A percentile compares a stretch with the other conserved stretches of the same genome.
These are phyloP conservation scores for Hyles euphorbiae DNA, from an alignment of 1,140 invertebrate species.

Conservation along the genomic window DNA sequence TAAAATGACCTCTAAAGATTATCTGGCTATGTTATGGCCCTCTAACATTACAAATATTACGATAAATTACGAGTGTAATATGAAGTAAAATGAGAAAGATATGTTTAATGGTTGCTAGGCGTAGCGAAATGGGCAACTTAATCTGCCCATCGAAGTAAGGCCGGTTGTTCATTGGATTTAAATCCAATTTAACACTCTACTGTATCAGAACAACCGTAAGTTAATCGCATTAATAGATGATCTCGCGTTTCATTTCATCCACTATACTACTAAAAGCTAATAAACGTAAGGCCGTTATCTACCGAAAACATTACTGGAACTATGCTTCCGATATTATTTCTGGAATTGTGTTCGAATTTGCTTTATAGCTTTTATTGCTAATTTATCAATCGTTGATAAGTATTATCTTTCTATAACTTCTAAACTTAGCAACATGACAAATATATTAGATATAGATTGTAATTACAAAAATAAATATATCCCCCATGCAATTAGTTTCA, in stretches of 20 bases:
- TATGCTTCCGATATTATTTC: too few species aligned
- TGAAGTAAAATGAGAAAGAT: constrained; percentile 5
- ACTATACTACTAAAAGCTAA: neutral
- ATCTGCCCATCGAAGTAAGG: constrained; percentile 5
- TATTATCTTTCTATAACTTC: too few species aligned
- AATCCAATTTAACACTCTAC: constrained; percentile 9
- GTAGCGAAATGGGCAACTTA: constrained; percentile 11
- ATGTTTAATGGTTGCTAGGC: constrained; percentile 4
- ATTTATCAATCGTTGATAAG: too few species aligned
- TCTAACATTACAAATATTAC: too few species aligned
- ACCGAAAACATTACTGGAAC: neutral
- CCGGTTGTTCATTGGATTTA: constrained; percentile 9
- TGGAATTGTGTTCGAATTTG: too few species aligned
- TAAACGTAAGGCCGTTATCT: neutral
- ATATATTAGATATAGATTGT: too few species aligned
- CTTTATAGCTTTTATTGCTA: too few species aligned
- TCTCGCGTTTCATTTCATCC: constrained; percentile 4
- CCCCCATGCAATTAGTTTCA: too few species aligned
- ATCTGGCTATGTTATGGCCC: too few species aligned
- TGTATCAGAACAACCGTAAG: constrained; percentile 11
- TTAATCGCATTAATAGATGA: constrained; percentile 8
- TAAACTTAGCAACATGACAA: too few species aligned
- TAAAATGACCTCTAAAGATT: too few species aligned
- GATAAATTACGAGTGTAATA: constrained; percentile 1
- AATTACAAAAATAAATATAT: too few species aligned